Evolutionary conservation across 92 coral and sea anemone genomes (phyloP), one percentile per base, ranked within the genome.

Genomic region (Zoanthus solanderi): DNA sequence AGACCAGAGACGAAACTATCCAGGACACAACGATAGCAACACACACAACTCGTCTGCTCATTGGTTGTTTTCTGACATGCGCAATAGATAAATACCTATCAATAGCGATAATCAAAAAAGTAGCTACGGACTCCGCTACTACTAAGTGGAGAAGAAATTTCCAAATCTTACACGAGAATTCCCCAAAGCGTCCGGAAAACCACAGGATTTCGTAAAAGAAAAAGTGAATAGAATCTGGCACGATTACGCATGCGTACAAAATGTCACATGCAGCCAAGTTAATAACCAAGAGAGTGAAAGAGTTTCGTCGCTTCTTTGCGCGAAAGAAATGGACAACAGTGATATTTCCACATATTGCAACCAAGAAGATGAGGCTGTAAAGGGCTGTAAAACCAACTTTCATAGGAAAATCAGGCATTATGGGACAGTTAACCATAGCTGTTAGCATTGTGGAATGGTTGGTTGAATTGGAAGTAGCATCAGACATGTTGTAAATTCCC

Each of bases 41-140:
- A 7, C 85, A 48, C 4, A 81, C 75, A 13, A 74, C 23, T 71
- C 65, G 66, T 45, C 75, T 66, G 28, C 61, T 81, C 75, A 81
- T 11, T 11, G 75, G 75, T 30, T 68, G 85, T 66, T 81, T 81
- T 28, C 75, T 81, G 63, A 66, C 85, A 81, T 81, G 85, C 61
- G 85, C 85, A 66, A 81, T 81, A 65, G 85, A 81, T 17, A 81
- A 11, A 53, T 81, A 81, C 74, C 85, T 66, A 46, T 81, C 85
- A 13, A 81, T 28, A 10, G 85, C 66, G 28, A 81, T 81, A 2
- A 81, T 28, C 75, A 81, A 9, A 28, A 81, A 81, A 7, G 60
- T 66, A 2, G 75, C 60, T 30, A 66, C 58, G 7, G 85, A 81
- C 75, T 81, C 85, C 2, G 45, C 75, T 30, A 81, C 74, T 7